These are phyloP conservation scores for Parthenolecanium corni DNA, from an alignment of 2,888 invertebrate genomes.

Conservation along the genomic window DNA sequence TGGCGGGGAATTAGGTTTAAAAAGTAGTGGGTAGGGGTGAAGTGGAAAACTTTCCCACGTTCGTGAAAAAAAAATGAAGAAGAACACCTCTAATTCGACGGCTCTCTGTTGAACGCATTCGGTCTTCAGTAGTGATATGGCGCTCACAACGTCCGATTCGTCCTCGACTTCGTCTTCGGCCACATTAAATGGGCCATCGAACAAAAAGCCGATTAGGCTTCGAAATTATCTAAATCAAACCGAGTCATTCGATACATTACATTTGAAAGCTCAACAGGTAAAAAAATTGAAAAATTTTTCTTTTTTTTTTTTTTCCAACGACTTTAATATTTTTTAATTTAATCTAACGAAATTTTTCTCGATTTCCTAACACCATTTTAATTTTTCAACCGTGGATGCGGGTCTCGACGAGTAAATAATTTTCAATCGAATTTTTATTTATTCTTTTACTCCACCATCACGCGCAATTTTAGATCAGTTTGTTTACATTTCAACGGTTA, in stretches of 20 bases:
- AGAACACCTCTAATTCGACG: constrained; percentile 13
- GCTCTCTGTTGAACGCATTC: constrained; percentile 25
- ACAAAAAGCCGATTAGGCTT: constrained; percentile 24
- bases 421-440: too few relatives aligned
- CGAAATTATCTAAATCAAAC: constrained; percentile 13
- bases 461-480: too few relatives aligned
- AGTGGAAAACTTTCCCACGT: constrained; percentile 9
- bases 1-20: too few relatives aligned
- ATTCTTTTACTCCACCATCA: too few relatives aligned
- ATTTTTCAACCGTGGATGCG: not conserved
- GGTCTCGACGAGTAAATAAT: too few relatives aligned
- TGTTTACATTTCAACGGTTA: too few relatives aligned
- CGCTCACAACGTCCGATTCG: constrained; percentile 24
- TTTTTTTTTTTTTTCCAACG: not conserved
- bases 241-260: constrained; percentile 19
- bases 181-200: constrained; percentile 20
- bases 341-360: not conserved
- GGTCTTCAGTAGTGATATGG: constrained; percentile 26
- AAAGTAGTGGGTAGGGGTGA: too few relatives aligned
- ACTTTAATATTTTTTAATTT: too few relatives aligned
- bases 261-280: constrained; percentile 27
- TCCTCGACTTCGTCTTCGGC: constrained; percentile 15
- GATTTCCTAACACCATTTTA: not conserved
- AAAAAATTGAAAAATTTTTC: not conserved
- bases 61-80: constrained; percentile 19